Evolutionary conservation across 2,888 invertebrate species (phyloP), one percentile per base, ranked within the genome.

Genomic region (Anarsia innoxiella): DNA sequence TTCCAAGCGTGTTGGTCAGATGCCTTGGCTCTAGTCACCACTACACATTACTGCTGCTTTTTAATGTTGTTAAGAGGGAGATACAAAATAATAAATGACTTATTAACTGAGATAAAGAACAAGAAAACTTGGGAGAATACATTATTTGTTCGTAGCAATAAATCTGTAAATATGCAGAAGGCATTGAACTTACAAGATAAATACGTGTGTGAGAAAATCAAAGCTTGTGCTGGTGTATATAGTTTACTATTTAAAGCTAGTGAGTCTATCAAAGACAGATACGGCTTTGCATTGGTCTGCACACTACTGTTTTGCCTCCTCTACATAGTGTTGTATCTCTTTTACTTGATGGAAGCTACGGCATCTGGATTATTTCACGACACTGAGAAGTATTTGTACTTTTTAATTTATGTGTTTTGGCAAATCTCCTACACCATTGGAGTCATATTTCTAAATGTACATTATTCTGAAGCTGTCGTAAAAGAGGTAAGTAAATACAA

Each of bases 301-400:
- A 72, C 62, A 0, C 51, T 70, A 47, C 26, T 61, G 0, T 26
- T 62, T 6, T 60, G 53, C 27, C 43, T 70, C 0, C 42, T 57
- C 8, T 53, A 56, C 9, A 58, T 71, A 5, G 54, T 71, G 14
- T 40, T 78, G 27, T 67, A 76, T 37, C 51, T 70, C 41, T 78
- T 74, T 45, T 78, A 78, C 44, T 69, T 79, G 23, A 74, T 79
- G 77, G 79, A 78, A 43, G 79, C 75, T 2, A 76, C 74, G 0
- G 73, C 75, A 1, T 56, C 65, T 0, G 70, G 76, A 0, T 48
- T 77, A 33, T 74, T 71, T 19, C 63, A 66, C 5, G 68, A 78
- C 31, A 29, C 59, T 6, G 45, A 50, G 2, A 61, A 51, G 46
- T 79, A 72, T 35, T 37, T 62, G 0, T 48, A 62, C 16, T 75